Percentiles rank a stretch among this genome's conserved stretches.
Evolutionary conservation across 2,797 vertebrate genomes (phyloP).

Genomic region (Centropyge bicolor): DNA sequence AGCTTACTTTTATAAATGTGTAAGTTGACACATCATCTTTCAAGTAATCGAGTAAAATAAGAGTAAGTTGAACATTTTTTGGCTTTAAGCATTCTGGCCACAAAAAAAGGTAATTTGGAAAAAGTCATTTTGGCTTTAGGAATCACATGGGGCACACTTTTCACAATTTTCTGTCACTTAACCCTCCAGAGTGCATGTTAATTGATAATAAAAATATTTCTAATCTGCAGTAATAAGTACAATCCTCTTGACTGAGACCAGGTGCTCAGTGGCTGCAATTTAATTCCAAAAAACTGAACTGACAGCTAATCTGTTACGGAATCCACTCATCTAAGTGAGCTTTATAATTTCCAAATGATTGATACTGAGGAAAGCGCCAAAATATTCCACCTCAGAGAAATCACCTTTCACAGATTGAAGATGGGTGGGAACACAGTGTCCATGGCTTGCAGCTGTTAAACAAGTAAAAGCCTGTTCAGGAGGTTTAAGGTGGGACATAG

Average conservation of each 20-base stretch:
- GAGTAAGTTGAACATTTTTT: too few species aligned
- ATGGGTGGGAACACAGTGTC: not conserved
- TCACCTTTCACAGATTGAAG: not conserved
- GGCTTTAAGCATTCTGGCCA: too few species aligned
- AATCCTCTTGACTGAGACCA: not conserved
- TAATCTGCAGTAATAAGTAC: not conserved
- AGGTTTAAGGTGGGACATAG: constrained; percentile 20
- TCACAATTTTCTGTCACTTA: too few species aligned
- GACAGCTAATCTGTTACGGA: not conserved
- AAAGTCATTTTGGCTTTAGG: too few species aligned
- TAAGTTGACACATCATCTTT: too few species aligned
- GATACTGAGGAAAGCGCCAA: not conserved
- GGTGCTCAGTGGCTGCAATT: not conserved
- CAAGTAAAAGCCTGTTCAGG: constrained; percentile 45
- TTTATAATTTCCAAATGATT: constrained; percentile 11
- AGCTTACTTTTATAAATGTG: not conserved
- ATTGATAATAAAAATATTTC: not conserved
- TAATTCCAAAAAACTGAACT: not conserved
- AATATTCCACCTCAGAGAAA: constrained; percentile 1
- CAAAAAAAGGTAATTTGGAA: too few species aligned
- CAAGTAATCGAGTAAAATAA: too few species aligned
- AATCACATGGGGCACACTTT: too few species aligned
- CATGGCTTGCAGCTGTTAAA: constrained; percentile 31
- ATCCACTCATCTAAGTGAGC: not conserved
- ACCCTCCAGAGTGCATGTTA: not conserved